phyloP scores from a whole-genome alignment of 2,797 vertebrate species.

The Oceanodroma leucorhoa region DNA sequence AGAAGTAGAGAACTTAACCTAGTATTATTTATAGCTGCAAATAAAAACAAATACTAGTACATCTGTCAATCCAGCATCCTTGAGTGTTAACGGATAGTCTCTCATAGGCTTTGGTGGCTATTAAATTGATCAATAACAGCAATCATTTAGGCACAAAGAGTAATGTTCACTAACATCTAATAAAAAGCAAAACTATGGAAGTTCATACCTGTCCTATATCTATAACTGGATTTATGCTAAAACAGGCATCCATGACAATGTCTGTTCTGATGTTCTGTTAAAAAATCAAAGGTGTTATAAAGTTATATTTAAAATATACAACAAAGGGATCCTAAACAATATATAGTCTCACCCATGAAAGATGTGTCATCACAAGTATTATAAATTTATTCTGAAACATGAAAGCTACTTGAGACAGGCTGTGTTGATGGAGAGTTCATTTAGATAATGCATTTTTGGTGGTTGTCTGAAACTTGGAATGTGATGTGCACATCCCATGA shows the following conservation, averaged over 20 bases:
- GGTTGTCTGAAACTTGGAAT: not conserved
- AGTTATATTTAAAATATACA: not conserved
- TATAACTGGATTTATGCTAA: conserved; percentile 72
- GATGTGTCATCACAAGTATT: not conserved
- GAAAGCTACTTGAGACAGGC: not conserved
- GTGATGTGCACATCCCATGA: not conserved
- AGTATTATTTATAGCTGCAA: not conserved
- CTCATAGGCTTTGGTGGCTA: not conserved
- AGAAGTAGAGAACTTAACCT: not conserved
- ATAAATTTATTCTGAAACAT: not conserved
- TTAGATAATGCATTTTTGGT: not conserved
- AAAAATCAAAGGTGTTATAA: not conserved
- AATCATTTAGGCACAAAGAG: not conserved
- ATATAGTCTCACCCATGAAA: not conserved
- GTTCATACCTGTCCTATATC: conserved; percentile 69
- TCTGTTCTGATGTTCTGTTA: conserved; percentile 67
- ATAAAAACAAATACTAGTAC: not conserved
- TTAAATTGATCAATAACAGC: not conserved
- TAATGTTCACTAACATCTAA: not conserved
- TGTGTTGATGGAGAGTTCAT: not conserved
- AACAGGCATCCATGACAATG: conserved; percentile 66
- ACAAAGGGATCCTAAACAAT: not conserved
- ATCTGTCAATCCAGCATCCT: not conserved
- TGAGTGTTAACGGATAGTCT: not conserved
- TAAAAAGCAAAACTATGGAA: not conserved